Conservation (phyloP, 2,797 vertebrate genomes). For the Sebastes kiyomatsui region DNA sequence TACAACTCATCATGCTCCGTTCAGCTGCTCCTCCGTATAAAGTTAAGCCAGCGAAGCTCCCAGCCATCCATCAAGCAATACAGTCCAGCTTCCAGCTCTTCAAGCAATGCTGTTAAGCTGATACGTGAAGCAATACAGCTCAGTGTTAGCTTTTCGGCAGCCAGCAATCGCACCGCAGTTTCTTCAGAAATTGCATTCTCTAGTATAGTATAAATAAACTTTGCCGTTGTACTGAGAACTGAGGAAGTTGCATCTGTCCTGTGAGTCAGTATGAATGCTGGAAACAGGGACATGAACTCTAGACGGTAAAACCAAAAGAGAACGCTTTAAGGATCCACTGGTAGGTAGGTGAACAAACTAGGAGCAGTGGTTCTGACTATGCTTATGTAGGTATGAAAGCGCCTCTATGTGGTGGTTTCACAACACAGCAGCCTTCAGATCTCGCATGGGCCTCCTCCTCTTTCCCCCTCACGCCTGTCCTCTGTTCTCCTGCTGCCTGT, state of each 20-base stretch:
- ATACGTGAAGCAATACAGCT: not conserved
- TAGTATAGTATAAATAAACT: not conserved
- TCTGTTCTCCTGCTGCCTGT: constrained; percentile 43
- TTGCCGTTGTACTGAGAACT: not conserved
- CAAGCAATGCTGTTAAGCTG: not conserved
- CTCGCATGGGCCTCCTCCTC: constrained; percentile 65
- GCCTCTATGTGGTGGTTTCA: constrained; percentile 53
- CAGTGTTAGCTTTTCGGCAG: not conserved
- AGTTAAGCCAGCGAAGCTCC: not conserved
- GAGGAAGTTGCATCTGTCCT: not conserved
- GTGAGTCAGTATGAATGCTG: not conserved
- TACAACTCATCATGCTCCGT: not conserved
- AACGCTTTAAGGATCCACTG: not conserved
- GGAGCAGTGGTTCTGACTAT: constrained; percentile 15
- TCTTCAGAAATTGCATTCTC: not conserved
- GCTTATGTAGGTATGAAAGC: constrained; percentile 22
- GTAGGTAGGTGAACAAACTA: not conserved
- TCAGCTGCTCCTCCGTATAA: not conserved
- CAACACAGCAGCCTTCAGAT: constrained; percentile 52
- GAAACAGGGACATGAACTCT: not conserved
- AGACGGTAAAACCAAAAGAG: not conserved
- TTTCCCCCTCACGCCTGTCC: not conserved
- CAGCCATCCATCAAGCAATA: not conserved
- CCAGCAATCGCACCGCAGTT: not conserved
- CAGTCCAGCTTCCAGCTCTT: not conserved